Conservation (phyloP, 2,797 vertebrate genomes). For the Catharus ustulatus region DNA sequence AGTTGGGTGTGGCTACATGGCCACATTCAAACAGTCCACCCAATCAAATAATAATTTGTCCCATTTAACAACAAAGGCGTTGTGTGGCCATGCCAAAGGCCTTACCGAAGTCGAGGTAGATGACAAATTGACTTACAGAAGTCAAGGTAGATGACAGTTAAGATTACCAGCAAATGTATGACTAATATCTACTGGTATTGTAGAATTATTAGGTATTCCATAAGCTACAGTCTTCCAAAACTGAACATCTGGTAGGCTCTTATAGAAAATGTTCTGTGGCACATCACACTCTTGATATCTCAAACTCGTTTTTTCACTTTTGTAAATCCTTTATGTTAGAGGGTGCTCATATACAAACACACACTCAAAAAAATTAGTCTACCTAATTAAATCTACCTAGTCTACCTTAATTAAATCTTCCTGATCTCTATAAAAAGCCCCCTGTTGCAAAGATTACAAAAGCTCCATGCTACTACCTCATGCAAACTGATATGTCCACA, state of each 20-base stretch:
- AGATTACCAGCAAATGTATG: neutral
- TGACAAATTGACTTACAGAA: neutral
- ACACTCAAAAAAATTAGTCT: fast-evolving
- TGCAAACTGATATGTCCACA: neutral
- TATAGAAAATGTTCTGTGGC: neutral
- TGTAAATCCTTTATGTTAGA: neutral
- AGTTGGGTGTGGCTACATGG: neutral
- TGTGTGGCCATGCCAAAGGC: neutral
- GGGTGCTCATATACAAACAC: neutral
- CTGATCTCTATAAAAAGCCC: neutral
- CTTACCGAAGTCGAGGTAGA: neutral
- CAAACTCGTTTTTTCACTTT: neutral
- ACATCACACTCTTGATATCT: neutral
- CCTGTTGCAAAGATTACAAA: neutral
- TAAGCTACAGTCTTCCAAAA: neutral
- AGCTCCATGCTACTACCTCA: neutral
- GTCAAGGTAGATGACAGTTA: neutral
- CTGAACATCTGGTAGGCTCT: neutral
- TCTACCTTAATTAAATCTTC: neutral
- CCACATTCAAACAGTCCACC: neutral
- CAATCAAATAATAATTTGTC: neutral
- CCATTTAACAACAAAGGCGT: neutral
- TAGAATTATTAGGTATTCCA: neutral
- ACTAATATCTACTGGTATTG: neutral
- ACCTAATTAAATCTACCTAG: no score